Base-by-base conservation (phyloP, 2,797 vertebrate species). In the Propithecus perrieri region DNA sequence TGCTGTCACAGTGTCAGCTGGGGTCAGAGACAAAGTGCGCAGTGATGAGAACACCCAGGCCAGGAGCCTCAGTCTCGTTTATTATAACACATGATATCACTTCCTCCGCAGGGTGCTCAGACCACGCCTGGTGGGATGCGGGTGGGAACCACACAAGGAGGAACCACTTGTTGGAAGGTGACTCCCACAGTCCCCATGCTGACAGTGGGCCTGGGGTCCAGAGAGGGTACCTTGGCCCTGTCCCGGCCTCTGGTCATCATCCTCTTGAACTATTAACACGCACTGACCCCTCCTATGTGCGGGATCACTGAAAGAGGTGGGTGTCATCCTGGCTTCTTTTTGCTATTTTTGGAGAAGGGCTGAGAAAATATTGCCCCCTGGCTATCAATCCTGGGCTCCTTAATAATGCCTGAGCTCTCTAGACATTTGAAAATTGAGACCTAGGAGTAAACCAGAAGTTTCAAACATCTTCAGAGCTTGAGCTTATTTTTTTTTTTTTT, bases 381-480 rank as follows among this genome's bases (percentile, higher is more conserved):
- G 35, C 53, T 53, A 1, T 72, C 43, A 59, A 41, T 14, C 41
- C 74, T n/a, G 61, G 94, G 48, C 46, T 41, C 83, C 57, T 90
- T 33, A 91, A 17, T 33, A 50, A 76, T 0, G 0, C 9, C 43
- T 22, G 50, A 15, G 35, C 6, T 46, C 24, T 91, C 50, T 13
- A 35, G 61, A 78, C 75, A 85, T 4, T 50, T 78, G 28, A 38
- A 86, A 41, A 50, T 3, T 18, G 74, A 83, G 18, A 67, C 69
- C 18, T 48, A 18, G n/a, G 84, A 71, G 69, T 74, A 67, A 91
- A 91, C 26, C 69, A 55, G 65, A 92, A 65, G 46, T 75, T 90
- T 48, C 53, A 41, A 71, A 59, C 5, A 67, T 48, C 57, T 96
- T 71, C 28, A 43, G 75, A 55, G 61, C 1, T 0, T 7, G 59